Evolutionary conservation across 1,140 invertebrate genomes (phyloP), one percentile per base, ranked within the genome.

Genomic region (Paraescarpia echinospica): DNA sequence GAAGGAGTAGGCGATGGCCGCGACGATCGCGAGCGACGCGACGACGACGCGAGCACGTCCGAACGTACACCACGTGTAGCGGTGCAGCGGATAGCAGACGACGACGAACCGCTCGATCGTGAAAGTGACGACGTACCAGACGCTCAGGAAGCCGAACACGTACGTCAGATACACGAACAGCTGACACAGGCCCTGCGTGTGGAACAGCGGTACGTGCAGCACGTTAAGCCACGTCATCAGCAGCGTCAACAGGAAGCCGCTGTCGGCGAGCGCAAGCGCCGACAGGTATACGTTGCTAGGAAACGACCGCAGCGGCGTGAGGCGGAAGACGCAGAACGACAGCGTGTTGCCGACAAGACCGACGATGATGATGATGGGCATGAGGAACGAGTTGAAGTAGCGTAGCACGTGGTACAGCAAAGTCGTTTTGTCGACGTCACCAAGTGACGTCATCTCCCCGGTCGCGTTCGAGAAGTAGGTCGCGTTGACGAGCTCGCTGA

Each of bases 291-390:
- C 97, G 34, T 92, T 93, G 22, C 93, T 98, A 0, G 97, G 98
- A 9, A 97, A 96, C 92, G 97, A 96, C 6, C 97, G 96, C 34
- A 98, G 95, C 93, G 97, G 97, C 6, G 97, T 97, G 6, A 96
- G 96, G 93, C 97, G 97, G 94, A 98, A 98, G 0, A 98, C 97
- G 90, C 91, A 34, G 6, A 97, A 94, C 0, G 97, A 98, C 0
- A 98, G 94, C n/a, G 97, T 96, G 94, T 98, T 98, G 2, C 98
- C 98, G 14, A 97, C 94, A 4, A 96, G 96, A 88, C 98, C 98
- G 4, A 97, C 95, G 1, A 91, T 35, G 33, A 91, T 33, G 34
- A 91, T 41, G 34, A 48, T 12, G 34, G 91, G 91, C 33, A 91
- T 59, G 48, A 35, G 33, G 41, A 90, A 34, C 89, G 4, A 34